Base-by-base conservation (phyloP, 1,140 invertebrate species). In the Drosophila albomicans region DNA sequence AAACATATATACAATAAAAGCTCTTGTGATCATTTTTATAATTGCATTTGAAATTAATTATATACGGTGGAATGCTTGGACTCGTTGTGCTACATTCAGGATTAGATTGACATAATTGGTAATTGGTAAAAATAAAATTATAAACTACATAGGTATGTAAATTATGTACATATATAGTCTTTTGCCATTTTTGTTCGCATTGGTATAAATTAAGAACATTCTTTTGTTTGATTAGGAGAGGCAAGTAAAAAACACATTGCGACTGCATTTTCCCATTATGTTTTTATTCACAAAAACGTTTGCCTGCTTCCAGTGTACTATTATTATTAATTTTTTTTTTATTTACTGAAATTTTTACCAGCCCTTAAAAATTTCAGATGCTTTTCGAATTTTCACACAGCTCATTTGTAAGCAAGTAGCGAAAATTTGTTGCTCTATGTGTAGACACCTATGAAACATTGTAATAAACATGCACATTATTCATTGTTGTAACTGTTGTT, bases 281-380 rank as follows among this genome's bases (percentile, higher is more conserved):
- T 38, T 58, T 86, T 87, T 77, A 79, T 79, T 77, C 41, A 25
- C 20, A 46, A 49, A 72, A 72, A 45, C 3, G 13, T 56, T 41
- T n/a, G 48, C 16, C 11, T 49, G 20, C 10, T 45, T 38, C 35
- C 35, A 38, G 10, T 10, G n/a, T 45, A 13, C 20, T 25, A 25
- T 4, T 25, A 25, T 25, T 25, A 25, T 25, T 25, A 25, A 25
- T 25, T 25, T 61, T 41, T 54, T 48, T 38, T 56, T 49, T 54
- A 30, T 43, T 13, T 71, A 76, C 90, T 90, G 86, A 90, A 91
- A 80, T 79, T 63, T 78, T 92, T 91, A 82, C 84, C 82, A 92
- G 84, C 91, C 87, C 89, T 75, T 86, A 91, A 91, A 89, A 91
- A 91, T 79, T 91, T 91, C 85, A 91, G 89, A 64, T 73, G 32